Percentiles rank a stretch among this genome's conserved stretches.
phyloP scores from a whole-genome alignment of 2,888 invertebrate genomes.

The Formica aserva region DNA sequence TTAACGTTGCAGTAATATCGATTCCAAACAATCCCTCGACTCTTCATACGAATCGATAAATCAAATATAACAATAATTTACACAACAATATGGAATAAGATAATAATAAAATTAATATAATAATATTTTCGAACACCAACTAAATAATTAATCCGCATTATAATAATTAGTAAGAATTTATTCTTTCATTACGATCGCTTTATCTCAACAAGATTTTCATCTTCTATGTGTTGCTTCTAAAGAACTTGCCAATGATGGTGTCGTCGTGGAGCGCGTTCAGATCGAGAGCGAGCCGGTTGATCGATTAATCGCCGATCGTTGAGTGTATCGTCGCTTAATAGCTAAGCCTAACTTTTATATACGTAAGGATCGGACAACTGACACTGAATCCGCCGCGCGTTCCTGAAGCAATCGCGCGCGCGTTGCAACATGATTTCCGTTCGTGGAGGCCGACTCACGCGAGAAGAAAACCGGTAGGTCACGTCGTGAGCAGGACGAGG shows the following conservation, averaged over 20 bases:
- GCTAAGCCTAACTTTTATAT: conserved; percentile 58
- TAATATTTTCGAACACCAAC: not conserved
- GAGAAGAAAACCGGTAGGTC: conserved; percentile 57
- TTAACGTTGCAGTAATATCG: conserved; percentile 17
- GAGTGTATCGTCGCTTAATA: conserved; percentile 44
- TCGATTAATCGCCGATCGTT: conserved; percentile 10
- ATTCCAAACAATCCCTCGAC: not conserved
- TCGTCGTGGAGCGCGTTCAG: conserved; percentile 1
- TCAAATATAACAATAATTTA: not conserved
- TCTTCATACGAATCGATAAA: not conserved
- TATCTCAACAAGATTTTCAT: conserved; percentile 30
- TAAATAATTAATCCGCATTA: conserved; percentile 2
- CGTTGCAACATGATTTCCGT: conserved; percentile 37
- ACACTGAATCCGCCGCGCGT: conserved; percentile 64
- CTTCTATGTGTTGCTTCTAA: not conserved
- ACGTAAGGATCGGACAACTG: conserved; percentile 72
- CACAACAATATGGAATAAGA: not conserved
- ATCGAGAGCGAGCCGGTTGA: conserved; percentile 32
- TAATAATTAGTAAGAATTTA: not conserved
- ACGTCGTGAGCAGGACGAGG: conserved; percentile 60
- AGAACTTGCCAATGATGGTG: not conserved
- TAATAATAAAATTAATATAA: not conserved
- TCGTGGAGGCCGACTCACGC: conserved; percentile 42
- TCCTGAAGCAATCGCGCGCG: conserved; percentile 6
- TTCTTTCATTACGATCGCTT: not conserved